A percentile compares a stretch with the other conserved stretches of the same genome.
phyloP scores from a whole-genome alignment of 2,888 invertebrate species.

The Macaria liturata region DNA sequence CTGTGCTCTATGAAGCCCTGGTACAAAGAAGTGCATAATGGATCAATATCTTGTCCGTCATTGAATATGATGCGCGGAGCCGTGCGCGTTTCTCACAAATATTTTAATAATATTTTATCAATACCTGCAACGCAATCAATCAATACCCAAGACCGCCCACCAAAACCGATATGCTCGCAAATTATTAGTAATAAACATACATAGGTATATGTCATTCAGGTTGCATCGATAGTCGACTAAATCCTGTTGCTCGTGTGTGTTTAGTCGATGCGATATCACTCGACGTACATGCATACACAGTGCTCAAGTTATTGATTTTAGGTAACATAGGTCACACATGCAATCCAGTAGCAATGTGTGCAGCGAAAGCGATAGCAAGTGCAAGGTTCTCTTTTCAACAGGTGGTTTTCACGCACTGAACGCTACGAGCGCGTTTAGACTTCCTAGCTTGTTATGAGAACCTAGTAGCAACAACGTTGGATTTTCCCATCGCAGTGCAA shows the following conservation, averaged over 20 bases:
- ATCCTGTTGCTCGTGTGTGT: too few relatives aligned
- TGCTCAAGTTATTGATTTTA: constrained; percentile 7
- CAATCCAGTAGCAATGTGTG: background rate
- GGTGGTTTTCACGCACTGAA: constrained; percentile 8
- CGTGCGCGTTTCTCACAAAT: background rate
- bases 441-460: constrained; percentile 19
- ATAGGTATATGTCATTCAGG: too few relatives aligned
- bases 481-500: constrained; percentile 10
- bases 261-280: too few relatives aligned
- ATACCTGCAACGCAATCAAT: too few relatives aligned
- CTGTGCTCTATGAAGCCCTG: constrained; percentile 17
- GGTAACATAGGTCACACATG: background rate
- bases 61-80: background rate
- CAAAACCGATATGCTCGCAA: too few relatives aligned
- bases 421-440: constrained; percentile 15
- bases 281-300: too few relatives aligned
- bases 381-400: constrained; percentile 25
- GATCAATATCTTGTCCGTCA: constrained; percentile 22
- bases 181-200: too few relatives aligned
- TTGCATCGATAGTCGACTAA: too few relatives aligned
- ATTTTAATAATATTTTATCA: too few relatives aligned
- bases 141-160: too few relatives aligned
- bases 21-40: constrained; percentile 12
- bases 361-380: background rate
- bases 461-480: constrained; percentile 28